phyloP scores from a whole-genome alignment of 2,797 vertebrate species.

The Distichodus sexfasciatus region DNA sequence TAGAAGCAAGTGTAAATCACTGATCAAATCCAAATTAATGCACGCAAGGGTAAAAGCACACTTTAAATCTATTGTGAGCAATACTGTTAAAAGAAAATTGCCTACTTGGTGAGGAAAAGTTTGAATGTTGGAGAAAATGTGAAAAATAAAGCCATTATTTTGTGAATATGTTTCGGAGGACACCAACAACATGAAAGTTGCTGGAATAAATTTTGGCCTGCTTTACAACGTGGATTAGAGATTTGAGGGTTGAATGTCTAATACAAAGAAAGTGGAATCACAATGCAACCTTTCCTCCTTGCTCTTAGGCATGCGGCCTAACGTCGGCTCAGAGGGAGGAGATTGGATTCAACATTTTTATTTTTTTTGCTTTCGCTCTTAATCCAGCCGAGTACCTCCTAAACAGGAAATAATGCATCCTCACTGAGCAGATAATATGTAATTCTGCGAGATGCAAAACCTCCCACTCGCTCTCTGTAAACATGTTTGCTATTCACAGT shows the following conservation, averaged over 20 bases:
- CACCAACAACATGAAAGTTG: neutral
- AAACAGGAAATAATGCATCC: slow-evolving; percentile 45
- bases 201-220: neutral
- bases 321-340: slow-evolving; percentile 17
- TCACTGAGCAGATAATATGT: slow-evolving; percentile 44
- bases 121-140: neutral
- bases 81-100: neutral
- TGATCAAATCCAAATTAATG: no score
- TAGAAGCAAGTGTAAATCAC: no score
- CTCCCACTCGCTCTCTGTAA: slow-evolving; percentile 43
- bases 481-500: slow-evolving; percentile 37
- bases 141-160: neutral
- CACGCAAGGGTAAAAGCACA: neutral
- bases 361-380: slow-evolving; percentile 2
- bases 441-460: slow-evolving; percentile 44
- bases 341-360: slow-evolving; percentile 37
- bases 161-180: neutral
- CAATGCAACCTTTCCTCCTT: slow-evolving; percentile 1
- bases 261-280: slow-evolving; percentile 2
- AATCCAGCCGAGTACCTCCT: slow-evolving; percentile 29
- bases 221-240: slow-evolving; percentile 5
- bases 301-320: neutral
- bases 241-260: slow-evolving; percentile 3
- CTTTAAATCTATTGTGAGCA: slow-evolving; percentile 1
- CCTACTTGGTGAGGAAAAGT: neutral